Evolutionary conservation across 37 sponge, comb jelly and placozoan species (phyloP).

Genomic region (Crambe crambe): DNA sequence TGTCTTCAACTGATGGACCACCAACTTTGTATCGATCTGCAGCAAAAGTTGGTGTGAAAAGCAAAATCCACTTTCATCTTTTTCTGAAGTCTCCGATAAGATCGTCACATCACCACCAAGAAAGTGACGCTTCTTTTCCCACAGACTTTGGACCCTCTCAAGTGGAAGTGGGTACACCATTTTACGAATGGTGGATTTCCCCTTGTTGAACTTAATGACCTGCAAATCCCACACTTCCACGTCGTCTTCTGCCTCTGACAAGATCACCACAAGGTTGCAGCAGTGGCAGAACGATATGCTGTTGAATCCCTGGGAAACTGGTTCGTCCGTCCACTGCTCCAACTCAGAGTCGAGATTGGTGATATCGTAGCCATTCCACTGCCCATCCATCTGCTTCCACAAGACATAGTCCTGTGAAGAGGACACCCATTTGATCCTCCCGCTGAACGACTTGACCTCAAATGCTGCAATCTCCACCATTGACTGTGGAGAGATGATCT

Average conservation of each 20-base stretch:
- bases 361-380: constrained; percentile 41
- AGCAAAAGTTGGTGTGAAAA: constrained; percentile 28
- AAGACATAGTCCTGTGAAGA: constrained; percentile 29
- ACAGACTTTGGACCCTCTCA: constrained; percentile 14
- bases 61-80: constrained; percentile 32
- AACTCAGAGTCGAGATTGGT: not conserved
- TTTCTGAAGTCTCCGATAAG: constrained; percentile 10
- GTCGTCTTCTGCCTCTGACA: constrained; percentile 59
- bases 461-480: constrained; percentile 22
- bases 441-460: constrained; percentile 1
- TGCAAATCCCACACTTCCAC: constrained; percentile 63
- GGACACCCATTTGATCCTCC: constrained; percentile 47
- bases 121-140: constrained; percentile 41
- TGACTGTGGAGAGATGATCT: constrained; percentile 2
- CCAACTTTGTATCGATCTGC: constrained; percentile 33
- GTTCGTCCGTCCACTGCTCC: constrained; percentile 54
- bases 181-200: constrained; percentile 7
- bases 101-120: constrained; percentile 42
- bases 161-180: constrained; percentile 55
- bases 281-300: constrained; percentile 46
- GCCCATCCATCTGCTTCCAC: constrained; percentile 56
- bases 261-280: constrained; percentile 37
- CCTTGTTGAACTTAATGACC: constrained; percentile 36
- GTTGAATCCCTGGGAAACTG: constrained; percentile 36
- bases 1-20: constrained; percentile 31